These are phyloP conservation scores for Alfaro cultratus DNA, from an alignment of 2,797 vertebrate genomes.

Conservation along the genomic window DNA sequence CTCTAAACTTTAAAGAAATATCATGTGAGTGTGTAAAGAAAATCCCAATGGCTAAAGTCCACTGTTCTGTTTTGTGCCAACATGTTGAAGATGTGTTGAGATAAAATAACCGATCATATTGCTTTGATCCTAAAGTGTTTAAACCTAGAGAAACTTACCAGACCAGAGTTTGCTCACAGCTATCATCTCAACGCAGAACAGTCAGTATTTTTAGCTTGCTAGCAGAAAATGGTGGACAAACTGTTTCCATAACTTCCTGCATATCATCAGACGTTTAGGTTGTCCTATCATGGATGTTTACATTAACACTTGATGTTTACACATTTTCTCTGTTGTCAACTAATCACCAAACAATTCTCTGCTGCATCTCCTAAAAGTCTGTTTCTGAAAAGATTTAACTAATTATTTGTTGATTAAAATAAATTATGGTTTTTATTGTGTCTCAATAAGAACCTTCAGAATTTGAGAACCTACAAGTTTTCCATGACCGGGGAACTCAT, in stretches of 20 bases:
- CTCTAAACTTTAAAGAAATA: too few species aligned
- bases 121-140: too few species aligned
- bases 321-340: not conserved
- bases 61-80: too few species aligned
- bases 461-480: conserved; percentile 9
- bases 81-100: too few species aligned
- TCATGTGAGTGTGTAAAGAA: too few species aligned
- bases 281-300: not conserved
- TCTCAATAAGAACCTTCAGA: not conserved
- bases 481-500: conserved; percentile 41
- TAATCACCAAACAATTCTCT: not conserved
- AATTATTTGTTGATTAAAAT: not conserved
- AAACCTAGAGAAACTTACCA: too few species aligned
- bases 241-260: not conserved
- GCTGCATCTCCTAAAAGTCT: not conserved
- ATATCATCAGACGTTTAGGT: not conserved
- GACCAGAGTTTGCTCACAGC: too few species aligned
- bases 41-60: too few species aligned
- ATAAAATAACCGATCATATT: too few species aligned
- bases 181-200: too few species aligned
- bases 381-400: not conserved
- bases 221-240: too few species aligned
- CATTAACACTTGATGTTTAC: not conserved
- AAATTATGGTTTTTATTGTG: not conserved
- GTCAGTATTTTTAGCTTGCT: too few species aligned